Conservation (phyloP, 1,140 invertebrate species). For the Coelopa frigida region DNA sequence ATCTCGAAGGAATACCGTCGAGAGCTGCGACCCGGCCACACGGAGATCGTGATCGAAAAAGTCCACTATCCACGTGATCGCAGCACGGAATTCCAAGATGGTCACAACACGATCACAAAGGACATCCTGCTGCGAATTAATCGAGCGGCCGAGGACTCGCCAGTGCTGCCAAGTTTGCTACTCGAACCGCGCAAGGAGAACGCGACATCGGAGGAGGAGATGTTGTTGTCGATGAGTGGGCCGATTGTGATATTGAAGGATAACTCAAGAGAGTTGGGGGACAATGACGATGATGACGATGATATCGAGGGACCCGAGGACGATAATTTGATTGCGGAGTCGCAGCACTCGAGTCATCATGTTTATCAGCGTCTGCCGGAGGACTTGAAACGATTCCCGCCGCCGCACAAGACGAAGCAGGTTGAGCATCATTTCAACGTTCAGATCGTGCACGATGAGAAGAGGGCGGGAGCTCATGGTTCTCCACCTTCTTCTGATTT, state of each 20-base stretch:
- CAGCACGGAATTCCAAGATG: constrained; percentile 22
- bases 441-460: constrained; percentile 27
- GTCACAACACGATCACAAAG: constrained; percentile 28
- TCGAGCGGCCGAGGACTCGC: constrained; percentile 29
- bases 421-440: constrained; percentile 37
- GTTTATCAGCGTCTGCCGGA: constrained; percentile 22
- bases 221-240: no score
- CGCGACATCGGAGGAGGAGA: constrained; percentile 11
- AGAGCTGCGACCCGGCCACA: constrained; percentile 31
- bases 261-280: constrained; percentile 25
- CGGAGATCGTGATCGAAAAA: constrained; percentile 36
- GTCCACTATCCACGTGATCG: constrained; percentile 6
- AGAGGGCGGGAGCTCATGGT: no score
- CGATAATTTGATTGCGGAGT: constrained; percentile 37
- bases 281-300: constrained; percentile 6
- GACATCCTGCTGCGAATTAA: constrained; percentile 36
- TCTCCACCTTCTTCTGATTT: no score
- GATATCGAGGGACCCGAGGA: constrained; percentile 14
- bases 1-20: constrained; percentile 33
- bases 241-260: constrained; percentile 36
- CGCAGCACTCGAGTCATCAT: constrained; percentile 21
- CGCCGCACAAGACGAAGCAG: no score
- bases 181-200: constrained; percentile 23
- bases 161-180: constrained; percentile 34
- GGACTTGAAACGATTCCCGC: constrained; percentile 26